phyloP scores from a whole-genome alignment of 2,888 invertebrate species.

The Papilio demoleus region DNA sequence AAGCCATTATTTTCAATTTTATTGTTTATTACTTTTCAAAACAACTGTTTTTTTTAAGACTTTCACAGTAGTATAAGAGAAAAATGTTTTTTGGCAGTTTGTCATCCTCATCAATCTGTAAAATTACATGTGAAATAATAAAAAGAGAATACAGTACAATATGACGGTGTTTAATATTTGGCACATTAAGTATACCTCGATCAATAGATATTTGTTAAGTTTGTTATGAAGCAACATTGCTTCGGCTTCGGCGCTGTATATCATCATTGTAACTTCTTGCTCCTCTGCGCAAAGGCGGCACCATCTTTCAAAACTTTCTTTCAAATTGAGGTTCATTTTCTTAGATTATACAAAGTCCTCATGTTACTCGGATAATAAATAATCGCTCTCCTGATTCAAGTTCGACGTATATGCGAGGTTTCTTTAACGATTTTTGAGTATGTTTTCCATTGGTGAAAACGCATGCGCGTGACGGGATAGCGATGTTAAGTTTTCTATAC shows the following conservation, averaged over 20 bases:
- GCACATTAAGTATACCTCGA: conserved; percentile 77
- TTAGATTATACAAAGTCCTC: conserved; percentile 46
- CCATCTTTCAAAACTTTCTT: conserved; percentile 70
- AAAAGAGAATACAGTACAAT: too few species aligned
- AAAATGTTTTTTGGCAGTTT: conserved; percentile 87
- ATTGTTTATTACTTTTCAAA: too few species aligned
- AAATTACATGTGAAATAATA: conserved; percentile 39
- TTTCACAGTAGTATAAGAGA: too few species aligned
- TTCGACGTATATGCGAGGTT: conserved; percentile 39
- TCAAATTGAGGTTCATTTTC: conserved; percentile 54
- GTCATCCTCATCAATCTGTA: conserved; percentile 86
- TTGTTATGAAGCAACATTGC: conserved; percentile 86
- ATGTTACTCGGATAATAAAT: conserved; percentile 43
- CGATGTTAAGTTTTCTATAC: conserved; percentile 61
- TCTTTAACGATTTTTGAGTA: conserved; percentile 66
- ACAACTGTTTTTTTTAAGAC: too few species aligned
- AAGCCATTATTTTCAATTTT: too few species aligned
- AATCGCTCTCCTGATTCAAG: conserved; percentile 37
- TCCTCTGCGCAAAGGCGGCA: conserved; percentile 87
- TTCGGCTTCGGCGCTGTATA: conserved; percentile 87
- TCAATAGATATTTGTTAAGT: conserved; percentile 87
- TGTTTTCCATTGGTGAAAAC: conserved; percentile 52
- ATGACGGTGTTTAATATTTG: too few species aligned
- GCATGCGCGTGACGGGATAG: conserved; percentile 68
- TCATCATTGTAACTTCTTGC: conserved; percentile 83